Conservation (phyloP, 1,140 invertebrate species). For the Prorops nasuta region DNA sequence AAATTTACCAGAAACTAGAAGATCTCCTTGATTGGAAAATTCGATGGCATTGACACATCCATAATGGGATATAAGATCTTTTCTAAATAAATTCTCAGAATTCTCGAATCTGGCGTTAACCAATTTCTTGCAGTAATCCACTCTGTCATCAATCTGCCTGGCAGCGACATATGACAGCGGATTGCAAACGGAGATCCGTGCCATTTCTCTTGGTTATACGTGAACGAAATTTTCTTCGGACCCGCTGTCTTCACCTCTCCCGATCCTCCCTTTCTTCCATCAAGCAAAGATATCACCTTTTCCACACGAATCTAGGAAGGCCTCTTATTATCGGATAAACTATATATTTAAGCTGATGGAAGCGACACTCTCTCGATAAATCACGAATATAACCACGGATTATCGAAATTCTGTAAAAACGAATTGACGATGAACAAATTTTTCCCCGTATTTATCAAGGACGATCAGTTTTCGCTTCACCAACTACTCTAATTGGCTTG, state of each 20-base stretch:
- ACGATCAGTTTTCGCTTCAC: too few species aligned
- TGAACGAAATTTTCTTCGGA: conserved; percentile 1
- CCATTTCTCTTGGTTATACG: conserved; percentile 36
- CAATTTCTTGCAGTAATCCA: conserved; percentile 57
- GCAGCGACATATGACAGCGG: conserved; percentile 54
- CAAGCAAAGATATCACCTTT: not conserved
- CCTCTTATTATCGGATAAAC: too few species aligned
- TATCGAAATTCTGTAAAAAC: too few species aligned
- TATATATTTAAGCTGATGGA: too few species aligned
- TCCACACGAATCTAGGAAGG: too few species aligned
- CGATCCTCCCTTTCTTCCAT: not conserved
- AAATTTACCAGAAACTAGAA: conserved; percentile 79
- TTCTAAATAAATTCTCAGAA: conserved; percentile 76
- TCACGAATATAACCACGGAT: too few species aligned
- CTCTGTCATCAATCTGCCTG: conserved; percentile 55
- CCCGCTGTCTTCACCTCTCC: not conserved
- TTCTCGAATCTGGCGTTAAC: conserved; percentile 64
- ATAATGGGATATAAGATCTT: conserved; percentile 85
- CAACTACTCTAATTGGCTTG: too few species aligned
- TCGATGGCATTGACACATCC: conserved; percentile 97
- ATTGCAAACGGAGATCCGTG: conserved; percentile 50
- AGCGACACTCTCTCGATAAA: too few species aligned
- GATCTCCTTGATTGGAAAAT: conserved; percentile 84
- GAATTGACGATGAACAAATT: too few species aligned
- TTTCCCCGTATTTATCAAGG: too few species aligned